A percentile compares a stretch with the other conserved stretches of the same genome.
These are phyloP conservation scores for Hyles lineata DNA, from an alignment of 2,888 invertebrate species.

Conservation along the genomic window DNA sequence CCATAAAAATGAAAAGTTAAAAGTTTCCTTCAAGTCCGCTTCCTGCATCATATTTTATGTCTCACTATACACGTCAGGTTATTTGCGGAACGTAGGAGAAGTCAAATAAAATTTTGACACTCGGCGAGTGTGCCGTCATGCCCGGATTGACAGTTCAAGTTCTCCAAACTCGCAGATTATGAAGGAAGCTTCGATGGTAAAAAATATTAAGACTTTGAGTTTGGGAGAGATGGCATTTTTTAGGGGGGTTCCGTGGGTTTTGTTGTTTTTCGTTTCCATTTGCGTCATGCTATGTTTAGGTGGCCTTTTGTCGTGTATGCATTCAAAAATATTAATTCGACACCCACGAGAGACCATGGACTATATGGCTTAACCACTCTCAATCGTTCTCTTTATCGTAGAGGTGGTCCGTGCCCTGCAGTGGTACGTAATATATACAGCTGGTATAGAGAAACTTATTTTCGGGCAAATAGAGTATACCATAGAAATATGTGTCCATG, in stretches of 20 bases:
- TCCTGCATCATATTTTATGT: not conserved
- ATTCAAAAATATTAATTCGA: not conserved
- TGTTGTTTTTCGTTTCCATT: not conserved
- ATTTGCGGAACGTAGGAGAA: not conserved
- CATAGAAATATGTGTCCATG: no score
- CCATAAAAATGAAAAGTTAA: not conserved
- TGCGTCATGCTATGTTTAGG: no score
- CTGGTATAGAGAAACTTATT: no score
- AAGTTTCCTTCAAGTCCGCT: not conserved
- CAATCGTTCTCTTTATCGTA: no score
- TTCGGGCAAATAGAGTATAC: no score
- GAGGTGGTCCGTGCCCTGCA: no score
- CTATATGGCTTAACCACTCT: no score
- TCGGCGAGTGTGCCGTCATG: not conserved
- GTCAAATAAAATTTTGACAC: conserved; percentile 9
- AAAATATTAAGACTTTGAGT: not conserved
- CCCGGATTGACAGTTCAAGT: conserved; percentile 16
- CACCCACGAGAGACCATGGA: no score
- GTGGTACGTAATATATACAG: no score
- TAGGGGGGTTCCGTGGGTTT: conserved; percentile 5
- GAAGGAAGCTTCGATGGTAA: conserved; percentile 40
- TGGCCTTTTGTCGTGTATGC: no score
- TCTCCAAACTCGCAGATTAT: conserved; percentile 44
- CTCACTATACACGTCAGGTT: not conserved
- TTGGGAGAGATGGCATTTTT: not conserved